These are phyloP conservation scores for Taeniopygia guttata DNA, from an alignment of 2,797 vertebrate species.

Conservation along the genomic window DNA sequence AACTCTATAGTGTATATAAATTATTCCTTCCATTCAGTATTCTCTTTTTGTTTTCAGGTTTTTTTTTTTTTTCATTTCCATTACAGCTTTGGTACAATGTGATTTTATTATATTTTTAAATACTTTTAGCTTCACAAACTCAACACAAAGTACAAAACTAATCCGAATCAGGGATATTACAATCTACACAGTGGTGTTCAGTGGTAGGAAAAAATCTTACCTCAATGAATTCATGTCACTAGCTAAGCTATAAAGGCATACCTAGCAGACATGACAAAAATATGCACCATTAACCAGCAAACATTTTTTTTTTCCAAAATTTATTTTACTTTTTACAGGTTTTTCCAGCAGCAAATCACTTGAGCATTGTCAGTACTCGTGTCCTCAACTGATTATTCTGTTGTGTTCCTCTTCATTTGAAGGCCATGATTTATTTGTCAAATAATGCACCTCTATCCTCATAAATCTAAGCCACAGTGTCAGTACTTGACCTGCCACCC, in stretches of 20 bases:
- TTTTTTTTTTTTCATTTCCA: slow-evolving; percentile 53
- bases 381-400: slow-evolving; percentile 42
- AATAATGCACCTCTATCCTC: slow-evolving; percentile 44
- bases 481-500: slow-evolving; percentile 88
- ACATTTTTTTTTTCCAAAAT: slow-evolving; percentile 58
- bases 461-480: slow-evolving; percentile 50
- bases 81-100: slow-evolving; percentile 91
- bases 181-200: slow-evolving; percentile 85
- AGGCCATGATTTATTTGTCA: slow-evolving; percentile 66
- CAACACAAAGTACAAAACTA: slow-evolving; percentile 88
- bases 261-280: slow-evolving; percentile 81
- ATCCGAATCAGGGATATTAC: slow-evolving; percentile 77
- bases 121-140: slow-evolving; percentile 85
- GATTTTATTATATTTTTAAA: slow-evolving; percentile 80
- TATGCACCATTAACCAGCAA: slow-evolving; percentile 85
- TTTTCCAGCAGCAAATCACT: slow-evolving; percentile 74
- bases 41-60: slow-evolving; percentile 60
- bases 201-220: slow-evolving; percentile 85
- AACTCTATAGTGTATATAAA: slow-evolving; percentile 92
- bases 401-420: slow-evolving; percentile 59
- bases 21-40: slow-evolving; percentile 89
- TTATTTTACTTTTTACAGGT: slow-evolving; percentile 71
- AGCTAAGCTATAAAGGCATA: slow-evolving; percentile 81
- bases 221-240: slow-evolving; percentile 84
- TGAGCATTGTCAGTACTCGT: slow-evolving; percentile 50